Percentiles rank a stretch among this genome's conserved stretches.
Conservation (phyloP, 2,113 vertebrate genomes). For the Hepsetus odoe region DNA sequence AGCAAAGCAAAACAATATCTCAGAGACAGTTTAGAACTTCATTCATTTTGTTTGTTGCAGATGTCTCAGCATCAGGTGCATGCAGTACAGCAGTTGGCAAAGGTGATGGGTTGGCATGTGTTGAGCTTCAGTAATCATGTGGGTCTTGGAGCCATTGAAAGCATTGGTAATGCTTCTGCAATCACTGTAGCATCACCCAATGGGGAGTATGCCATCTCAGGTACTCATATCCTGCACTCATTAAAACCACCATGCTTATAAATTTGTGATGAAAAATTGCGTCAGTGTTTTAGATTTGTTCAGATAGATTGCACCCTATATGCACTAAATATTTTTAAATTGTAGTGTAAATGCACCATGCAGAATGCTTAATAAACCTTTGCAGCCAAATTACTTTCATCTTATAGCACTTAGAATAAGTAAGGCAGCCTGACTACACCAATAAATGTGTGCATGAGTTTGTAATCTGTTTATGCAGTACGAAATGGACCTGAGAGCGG, state of each 20-base stretch:
- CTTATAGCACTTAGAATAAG: too few relatives aligned
- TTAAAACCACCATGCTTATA: neutral
- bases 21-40: neutral
- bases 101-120: slow-evolving; percentile 99
- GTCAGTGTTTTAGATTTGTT: too few relatives aligned
- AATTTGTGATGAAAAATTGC: too few relatives aligned
- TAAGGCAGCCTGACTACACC: neutral
- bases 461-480: slow-evolving; percentile 70
- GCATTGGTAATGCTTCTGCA: slow-evolving; percentile 93
- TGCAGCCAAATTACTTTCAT: too few relatives aligned
- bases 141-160: slow-evolving; percentile 91
- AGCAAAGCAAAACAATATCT: neutral
- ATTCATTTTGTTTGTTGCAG: slow-evolving; percentile 66
- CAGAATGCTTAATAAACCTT: too few relatives aligned
- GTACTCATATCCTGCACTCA: slow-evolving; percentile 75
- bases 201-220: slow-evolving; percentile 93
- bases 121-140: slow-evolving; percentile 97
- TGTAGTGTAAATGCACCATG: neutral
- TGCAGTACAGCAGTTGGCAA: slow-evolving; percentile 95
- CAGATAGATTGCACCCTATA: too few relatives aligned
- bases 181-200: slow-evolving; percentile 92
- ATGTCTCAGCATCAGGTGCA: slow-evolving; percentile 99
- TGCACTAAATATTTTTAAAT: too few relatives aligned
- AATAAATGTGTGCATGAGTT: neutral
- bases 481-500: slow-evolving; percentile 95